Conservation (phyloP, 2,113 vertebrate species). For the Coptodon bakossiorum region DNA sequence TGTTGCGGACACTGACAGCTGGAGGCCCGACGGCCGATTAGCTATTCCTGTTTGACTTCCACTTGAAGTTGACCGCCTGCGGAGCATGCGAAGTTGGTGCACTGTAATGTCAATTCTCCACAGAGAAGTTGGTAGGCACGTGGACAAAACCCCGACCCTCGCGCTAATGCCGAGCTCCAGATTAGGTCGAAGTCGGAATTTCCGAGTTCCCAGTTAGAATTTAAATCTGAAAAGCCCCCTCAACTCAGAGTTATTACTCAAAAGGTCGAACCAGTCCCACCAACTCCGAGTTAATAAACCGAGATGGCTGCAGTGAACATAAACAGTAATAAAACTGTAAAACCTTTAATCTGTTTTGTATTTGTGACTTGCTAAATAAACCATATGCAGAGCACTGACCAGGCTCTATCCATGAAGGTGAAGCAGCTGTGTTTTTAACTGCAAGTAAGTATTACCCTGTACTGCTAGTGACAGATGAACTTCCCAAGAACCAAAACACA, state of each 20-base stretch:
- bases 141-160: rapidly evolving
- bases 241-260: neutral
- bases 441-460: neutral
- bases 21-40: neutral
- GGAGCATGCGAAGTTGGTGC: neutral
- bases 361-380: neutral
- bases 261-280: neutral
- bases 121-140: neutral
- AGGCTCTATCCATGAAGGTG: neutral
- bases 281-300: neutral
- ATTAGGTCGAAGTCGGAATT: rapidly evolving
- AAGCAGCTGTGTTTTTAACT: neutral
- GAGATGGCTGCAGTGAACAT: neutral
- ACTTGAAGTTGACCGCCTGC: neutral
- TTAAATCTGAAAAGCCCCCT: neutral
- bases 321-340: neutral
- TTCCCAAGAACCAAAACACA: neutral
- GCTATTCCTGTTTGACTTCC: neutral
- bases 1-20: neutral
- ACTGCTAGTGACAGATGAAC: neutral
- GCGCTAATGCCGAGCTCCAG: neutral
- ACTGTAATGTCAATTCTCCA: neutral
- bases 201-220: neutral
- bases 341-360: neutral
- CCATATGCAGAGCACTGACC: neutral